These are phyloP conservation scores for Todus mexicanus DNA, from an alignment of 2,797 vertebrate species.

Conservation along the genomic window DNA sequence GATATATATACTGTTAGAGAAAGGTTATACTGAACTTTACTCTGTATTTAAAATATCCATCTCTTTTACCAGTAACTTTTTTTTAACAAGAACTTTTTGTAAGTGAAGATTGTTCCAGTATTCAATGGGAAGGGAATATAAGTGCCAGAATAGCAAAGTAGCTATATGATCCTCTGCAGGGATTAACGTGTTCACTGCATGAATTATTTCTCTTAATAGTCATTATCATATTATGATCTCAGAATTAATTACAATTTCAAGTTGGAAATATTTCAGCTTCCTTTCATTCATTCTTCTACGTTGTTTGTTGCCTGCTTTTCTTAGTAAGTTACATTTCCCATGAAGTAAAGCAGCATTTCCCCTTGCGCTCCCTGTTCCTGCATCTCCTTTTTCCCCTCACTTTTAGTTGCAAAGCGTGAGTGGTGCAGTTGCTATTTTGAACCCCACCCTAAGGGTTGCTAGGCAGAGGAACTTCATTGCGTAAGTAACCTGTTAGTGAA, in stretches of 20 bases:
- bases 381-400: background rate
- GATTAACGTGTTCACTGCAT: slow-evolving; percentile 7
- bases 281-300: background rate
- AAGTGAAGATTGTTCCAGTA: background rate
- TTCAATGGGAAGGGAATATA: background rate
- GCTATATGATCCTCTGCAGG: background rate
- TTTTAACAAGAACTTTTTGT: background rate
- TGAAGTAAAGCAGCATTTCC: background rate
- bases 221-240: slow-evolving; percentile 18
- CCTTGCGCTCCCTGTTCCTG: background rate
- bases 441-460: slow-evolving; percentile 62
- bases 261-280: background rate
- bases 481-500: slow-evolving; percentile 52
- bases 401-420: background rate
- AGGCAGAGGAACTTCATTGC: slow-evolving; percentile 40
- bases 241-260: background rate
- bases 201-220: slow-evolving; percentile 42
- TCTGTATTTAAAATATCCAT: background rate
- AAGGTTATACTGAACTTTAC: background rate
- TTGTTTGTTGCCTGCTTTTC: background rate
- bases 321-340: background rate
- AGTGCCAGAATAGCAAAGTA: background rate
- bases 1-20: background rate
- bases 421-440: slow-evolving; percentile 52
- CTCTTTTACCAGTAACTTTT: background rate